phyloP scores from a whole-genome alignment of 2,797 vertebrate genomes.

The Psittacula derbiana region DNA sequence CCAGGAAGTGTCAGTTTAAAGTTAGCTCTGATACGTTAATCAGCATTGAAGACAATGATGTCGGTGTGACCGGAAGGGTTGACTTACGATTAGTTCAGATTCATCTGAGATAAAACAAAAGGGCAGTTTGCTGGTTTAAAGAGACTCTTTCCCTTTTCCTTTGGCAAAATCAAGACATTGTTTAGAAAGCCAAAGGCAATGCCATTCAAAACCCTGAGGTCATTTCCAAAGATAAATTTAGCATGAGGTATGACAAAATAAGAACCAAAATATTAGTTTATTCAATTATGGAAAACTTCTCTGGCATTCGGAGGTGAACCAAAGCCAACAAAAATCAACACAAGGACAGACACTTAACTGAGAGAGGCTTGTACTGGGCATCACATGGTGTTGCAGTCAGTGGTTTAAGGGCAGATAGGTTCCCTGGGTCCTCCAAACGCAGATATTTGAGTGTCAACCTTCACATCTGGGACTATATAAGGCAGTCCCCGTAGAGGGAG shows the following conservation, averaged over 20 bases:
- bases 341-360: not conserved
- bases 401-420: not conserved
- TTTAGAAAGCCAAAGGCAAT: conserved; percentile 67
- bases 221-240: conserved; percentile 63
- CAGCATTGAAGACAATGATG: conserved; percentile 71
- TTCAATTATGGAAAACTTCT: not conserved
- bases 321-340: not conserved
- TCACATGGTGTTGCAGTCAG: accelerated
- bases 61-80: conserved; percentile 70
- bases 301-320: not conserved
- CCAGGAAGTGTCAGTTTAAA: conserved; percentile 74
- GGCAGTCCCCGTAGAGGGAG: not conserved
- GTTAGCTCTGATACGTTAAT: conserved; percentile 75
- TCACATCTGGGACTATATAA: not conserved
- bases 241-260: not conserved
- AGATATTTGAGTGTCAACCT: not conserved
- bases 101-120: conserved; percentile 72
- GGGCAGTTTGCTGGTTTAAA: conserved; percentile 59
- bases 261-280: not conserved
- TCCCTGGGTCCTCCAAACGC: not conserved
- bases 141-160: conserved; percentile 75
- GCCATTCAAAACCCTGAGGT: conserved; percentile 63
- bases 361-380: not conserved
- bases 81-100: conserved; percentile 71
- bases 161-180: conserved; percentile 67